Percentiles rank a stretch among this genome's conserved stretches.
Conservation (phyloP, 2,797 vertebrate species). For the Acridotheres tristis region DNA sequence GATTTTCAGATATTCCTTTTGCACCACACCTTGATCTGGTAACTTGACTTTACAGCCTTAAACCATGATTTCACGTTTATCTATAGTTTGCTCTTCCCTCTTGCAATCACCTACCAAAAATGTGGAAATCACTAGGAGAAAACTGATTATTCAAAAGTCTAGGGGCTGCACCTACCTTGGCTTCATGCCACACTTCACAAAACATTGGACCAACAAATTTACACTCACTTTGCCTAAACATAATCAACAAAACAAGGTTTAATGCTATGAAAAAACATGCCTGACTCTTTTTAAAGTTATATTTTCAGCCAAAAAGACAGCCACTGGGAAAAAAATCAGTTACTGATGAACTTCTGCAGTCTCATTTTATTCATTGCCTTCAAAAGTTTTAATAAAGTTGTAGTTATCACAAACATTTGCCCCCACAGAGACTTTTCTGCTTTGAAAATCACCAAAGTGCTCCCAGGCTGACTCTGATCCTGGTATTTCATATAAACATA, state of each 20-base stretch:
- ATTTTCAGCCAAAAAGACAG: not conserved
- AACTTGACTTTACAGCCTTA: not conserved
- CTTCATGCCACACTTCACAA: not conserved
- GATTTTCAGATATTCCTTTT: not conserved
- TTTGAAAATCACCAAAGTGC: constrained; percentile 30
- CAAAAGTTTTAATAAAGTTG: constrained; percentile 46
- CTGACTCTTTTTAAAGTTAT: not conserved
- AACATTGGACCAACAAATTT: not conserved
- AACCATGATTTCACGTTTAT: not conserved
- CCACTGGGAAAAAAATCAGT: constrained; percentile 1
- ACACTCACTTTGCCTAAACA: not conserved
- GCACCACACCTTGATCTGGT: not conserved
- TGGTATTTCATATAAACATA: constrained; percentile 40
- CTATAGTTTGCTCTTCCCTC: not conserved
- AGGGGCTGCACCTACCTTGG: not conserved
- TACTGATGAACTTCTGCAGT: constrained; percentile 8
- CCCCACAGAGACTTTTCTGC: constrained; percentile 12
- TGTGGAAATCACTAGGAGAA: not conserved
- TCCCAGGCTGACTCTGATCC: constrained; percentile 50
- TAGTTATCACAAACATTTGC: constrained; percentile 51
- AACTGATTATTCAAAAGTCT: not conserved
- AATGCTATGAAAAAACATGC: not conserved
- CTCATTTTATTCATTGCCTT: constrained; percentile 12
- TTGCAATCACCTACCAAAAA: not conserved
- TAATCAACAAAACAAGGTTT: not conserved